Percentiles rank a stretch among this genome's conserved stretches.
Evolutionary conservation across 2,888 invertebrate genomes (phyloP).

Genomic region (Emmelina monodactyla): DNA sequence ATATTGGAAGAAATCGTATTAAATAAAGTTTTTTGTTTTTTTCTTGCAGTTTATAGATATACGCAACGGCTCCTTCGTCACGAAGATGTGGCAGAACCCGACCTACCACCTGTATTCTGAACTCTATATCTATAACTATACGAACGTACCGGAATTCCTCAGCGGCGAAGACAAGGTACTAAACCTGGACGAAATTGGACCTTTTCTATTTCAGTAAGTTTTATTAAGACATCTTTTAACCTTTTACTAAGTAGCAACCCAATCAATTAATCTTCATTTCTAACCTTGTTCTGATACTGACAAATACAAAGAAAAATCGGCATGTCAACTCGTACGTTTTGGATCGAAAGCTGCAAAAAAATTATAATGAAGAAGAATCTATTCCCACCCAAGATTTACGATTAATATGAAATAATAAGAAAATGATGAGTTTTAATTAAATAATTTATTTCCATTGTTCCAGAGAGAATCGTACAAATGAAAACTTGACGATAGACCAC

Average conservation of each 20-base stretch:
- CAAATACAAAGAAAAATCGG: too few species aligned
- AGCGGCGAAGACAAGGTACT: slow-evolving; percentile 69
- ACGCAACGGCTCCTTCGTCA: slow-evolving; percentile 68
- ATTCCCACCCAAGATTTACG: too few species aligned
- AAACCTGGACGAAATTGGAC: slow-evolving; percentile 77
- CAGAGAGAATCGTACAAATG: slow-evolving; percentile 74
- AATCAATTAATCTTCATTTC: too few species aligned
- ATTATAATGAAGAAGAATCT: too few species aligned
- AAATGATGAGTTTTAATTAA: too few species aligned
- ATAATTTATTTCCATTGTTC: too few species aligned
- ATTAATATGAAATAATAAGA: too few species aligned
- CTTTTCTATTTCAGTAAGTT: slow-evolving; percentile 82
- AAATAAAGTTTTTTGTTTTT: slow-evolving; percentile 10
- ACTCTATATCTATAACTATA: slow-evolving; percentile 81
- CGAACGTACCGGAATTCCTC: slow-evolving; percentile 74
- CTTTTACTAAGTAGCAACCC: background rate
- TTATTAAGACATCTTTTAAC: too few species aligned
- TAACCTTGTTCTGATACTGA: too few species aligned
- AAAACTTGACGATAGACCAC: slow-evolving; percentile 68
- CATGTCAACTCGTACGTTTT: too few species aligned
- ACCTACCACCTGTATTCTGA: slow-evolving; percentile 73
- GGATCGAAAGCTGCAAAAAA: too few species aligned
- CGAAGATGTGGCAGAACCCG: slow-evolving; percentile 73
- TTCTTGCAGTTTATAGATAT: slow-evolving; percentile 59
- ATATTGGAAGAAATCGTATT: too few species aligned